phyloP scores from a whole-genome alignment of 2,888 invertebrate species.

The Gryllus longicercus region DNA sequence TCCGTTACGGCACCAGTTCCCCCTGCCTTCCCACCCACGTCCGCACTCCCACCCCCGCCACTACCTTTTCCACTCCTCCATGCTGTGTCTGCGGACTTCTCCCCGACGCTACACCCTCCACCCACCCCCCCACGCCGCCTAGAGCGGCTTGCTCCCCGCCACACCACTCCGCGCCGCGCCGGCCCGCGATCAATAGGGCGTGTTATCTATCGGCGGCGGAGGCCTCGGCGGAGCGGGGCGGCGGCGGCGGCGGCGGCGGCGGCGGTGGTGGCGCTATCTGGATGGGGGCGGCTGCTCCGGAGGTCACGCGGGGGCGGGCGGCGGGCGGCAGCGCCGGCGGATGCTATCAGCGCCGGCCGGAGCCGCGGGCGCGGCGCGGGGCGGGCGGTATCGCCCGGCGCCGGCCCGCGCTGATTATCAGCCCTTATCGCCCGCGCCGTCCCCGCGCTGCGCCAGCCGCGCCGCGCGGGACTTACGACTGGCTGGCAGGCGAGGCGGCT shows the following conservation, averaged over 20 bases:
- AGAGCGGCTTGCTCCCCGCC: no score
- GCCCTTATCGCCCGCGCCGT: background rate
- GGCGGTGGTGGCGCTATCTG: background rate
- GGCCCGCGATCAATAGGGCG: background rate
- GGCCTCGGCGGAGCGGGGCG: background rate
- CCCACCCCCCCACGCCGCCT: no score
- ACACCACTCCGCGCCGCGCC: no score
- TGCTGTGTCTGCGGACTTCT: no score
- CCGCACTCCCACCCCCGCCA: no score
- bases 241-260: background rate
- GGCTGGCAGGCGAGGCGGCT: background rate
- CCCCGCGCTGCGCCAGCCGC: background rate
- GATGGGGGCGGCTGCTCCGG: background rate
- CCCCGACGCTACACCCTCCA: no score
- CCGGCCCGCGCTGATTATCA: background rate
- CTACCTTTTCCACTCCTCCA: no score
- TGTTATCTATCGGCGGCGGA: background rate
- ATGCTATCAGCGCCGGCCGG: conserved; percentile 17
- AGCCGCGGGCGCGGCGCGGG: background rate
- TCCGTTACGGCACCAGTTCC: no score
- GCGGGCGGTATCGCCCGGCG: background rate
- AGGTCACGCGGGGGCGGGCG: conserved; percentile 8
- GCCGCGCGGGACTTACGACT: conserved; percentile 10
- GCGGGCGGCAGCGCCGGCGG: background rate
- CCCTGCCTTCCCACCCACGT: no score